Evolutionary conservation across 92 coral and sea anemone species (phyloP), one percentile per base, ranked within the genome.

Genomic region (Heteractis magnifica): DNA sequence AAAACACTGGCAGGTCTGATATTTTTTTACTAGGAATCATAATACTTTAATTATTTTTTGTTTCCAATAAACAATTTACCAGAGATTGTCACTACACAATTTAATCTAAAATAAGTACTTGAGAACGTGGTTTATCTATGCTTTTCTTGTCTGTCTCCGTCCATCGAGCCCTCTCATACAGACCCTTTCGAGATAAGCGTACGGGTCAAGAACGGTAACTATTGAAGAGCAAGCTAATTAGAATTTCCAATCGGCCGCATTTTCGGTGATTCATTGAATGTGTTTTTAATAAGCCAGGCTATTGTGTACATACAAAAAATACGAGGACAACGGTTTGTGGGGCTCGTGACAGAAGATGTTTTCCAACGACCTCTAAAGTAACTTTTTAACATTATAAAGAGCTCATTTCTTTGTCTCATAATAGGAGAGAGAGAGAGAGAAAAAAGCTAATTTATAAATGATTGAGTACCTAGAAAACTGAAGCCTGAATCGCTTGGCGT

Each of bases 301-400:
- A 89, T 94, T 94, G 98, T 94, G 98, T 94, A 94, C 98, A 91
- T 91, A 92, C 89, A 91, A 85, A 94, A 91, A 89, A 85, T 62
- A 51, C 52, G 68, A 75, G 53, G 88, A 77, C 88, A 78, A 85
- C 83, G 88, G 82, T 84, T 76, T 60, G 34, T 62, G 76, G 65
- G 51, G 79, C 49, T 85, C 88, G 72, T 85, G 88, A 85, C 88
- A 77, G 75, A 65, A 81, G 62, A 23, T 58, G 49, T 23, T 41
- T 44, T 49, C 83, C 18, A n/a, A 51, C 49, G 52, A 49, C 49
- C 77, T 79, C 71, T 59, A 64, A 85, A 51, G 87, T 79, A 84
- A 85, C 77, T 75, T 23, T 55, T 73, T 72, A 80, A 65, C 52
- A 73, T 49, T 19, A 62, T 53, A 75, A 87, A 82, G 71, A 56